A percentile compares a stretch with the other conserved stretches of the same genome.
phyloP scores from a whole-genome alignment of 2,888 invertebrate genomes.

The Blastobasis lacticolella region DNA sequence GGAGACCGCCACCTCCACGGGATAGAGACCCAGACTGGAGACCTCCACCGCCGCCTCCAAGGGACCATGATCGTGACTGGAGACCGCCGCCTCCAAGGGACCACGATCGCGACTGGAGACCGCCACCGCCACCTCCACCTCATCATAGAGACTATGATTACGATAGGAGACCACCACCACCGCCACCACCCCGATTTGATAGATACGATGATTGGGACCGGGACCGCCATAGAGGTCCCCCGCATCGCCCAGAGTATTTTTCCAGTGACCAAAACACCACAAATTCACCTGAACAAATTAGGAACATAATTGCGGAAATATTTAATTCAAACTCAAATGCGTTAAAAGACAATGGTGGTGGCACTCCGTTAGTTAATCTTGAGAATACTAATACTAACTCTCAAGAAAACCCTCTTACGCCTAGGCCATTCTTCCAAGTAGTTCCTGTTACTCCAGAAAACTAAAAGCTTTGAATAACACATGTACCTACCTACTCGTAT shows the following conservation, averaged over 20 bases:
- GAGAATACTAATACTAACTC: background rate
- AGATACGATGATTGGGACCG: background rate
- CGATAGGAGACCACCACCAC: conserved; percentile 5
- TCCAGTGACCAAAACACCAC: background rate
- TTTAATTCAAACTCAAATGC: too few relatives aligned
- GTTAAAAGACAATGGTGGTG: background rate
- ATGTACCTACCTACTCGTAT: background rate
- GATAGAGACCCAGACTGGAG: background rate
- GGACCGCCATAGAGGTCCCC: background rate
- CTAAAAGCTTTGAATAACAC: background rate
- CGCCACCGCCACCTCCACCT: background rate
- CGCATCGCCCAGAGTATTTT: background rate
- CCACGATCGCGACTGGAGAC: background rate
- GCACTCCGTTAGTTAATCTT: conserved; percentile 8
- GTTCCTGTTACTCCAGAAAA: conserved; percentile 12
- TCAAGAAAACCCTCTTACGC: background rate
- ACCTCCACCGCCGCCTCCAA: background rate
- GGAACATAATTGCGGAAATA: too few relatives aligned
- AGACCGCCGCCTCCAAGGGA: conserved; percentile 5
- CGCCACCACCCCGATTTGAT: background rate
- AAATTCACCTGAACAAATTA: too few relatives aligned
- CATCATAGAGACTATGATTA: background rate
- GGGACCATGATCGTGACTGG: background rate
- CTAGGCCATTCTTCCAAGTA: conserved; percentile 7
- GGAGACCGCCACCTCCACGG: conserved; percentile 5